Conservation (phyloP, 2,797 vertebrate species). For the Parauchenoglanis punctatus region DNA sequence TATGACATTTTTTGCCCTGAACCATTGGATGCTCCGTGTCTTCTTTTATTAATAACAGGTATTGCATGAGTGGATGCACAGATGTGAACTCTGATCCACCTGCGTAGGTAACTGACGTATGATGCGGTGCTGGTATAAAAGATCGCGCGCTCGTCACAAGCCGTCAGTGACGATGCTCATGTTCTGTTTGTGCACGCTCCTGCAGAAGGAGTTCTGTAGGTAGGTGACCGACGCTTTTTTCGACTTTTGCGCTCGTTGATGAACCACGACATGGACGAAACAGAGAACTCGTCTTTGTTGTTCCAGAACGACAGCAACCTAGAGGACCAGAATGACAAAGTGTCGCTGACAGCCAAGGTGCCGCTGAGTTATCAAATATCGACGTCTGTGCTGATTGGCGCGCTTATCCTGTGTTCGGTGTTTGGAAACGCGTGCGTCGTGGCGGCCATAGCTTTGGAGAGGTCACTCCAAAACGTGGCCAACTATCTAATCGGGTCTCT, state of each 20-base stretch:
- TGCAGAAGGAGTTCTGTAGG: slow-evolving; percentile 43
- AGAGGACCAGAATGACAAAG: slow-evolving; percentile 50
- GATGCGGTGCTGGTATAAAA: slow-evolving; percentile 74
- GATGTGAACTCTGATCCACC: slow-evolving; percentile 44
- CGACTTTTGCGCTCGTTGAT: slow-evolving; percentile 46
- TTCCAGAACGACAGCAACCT: slow-evolving; percentile 59
- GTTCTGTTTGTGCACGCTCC: slow-evolving; percentile 47
- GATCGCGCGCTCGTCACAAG: slow-evolving; percentile 55
- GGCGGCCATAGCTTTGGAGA: slow-evolving; percentile 90
- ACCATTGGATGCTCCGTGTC: neutral
- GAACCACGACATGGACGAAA: slow-evolving; percentile 66
- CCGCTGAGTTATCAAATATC: slow-evolving; percentile 79
- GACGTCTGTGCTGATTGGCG: slow-evolving; percentile 83
- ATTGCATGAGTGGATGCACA: neutral
- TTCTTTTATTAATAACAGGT: neutral
- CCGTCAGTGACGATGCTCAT: slow-evolving; percentile 57
- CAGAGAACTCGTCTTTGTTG: slow-evolving; percentile 67
- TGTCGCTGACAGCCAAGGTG: slow-evolving; percentile 59
- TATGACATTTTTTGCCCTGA: neutral
- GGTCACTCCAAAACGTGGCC: slow-evolving; percentile 91
- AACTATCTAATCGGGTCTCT: slow-evolving; percentile 96
- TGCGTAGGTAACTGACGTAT: slow-evolving; percentile 70
- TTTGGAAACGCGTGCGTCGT: slow-evolving; percentile 85
- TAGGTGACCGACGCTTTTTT: slow-evolving; percentile 51
- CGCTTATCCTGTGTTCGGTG: slow-evolving; percentile 89